phyloP scores from a whole-genome alignment of 2,797 vertebrate genomes.

The Malurus splendens region DNA sequence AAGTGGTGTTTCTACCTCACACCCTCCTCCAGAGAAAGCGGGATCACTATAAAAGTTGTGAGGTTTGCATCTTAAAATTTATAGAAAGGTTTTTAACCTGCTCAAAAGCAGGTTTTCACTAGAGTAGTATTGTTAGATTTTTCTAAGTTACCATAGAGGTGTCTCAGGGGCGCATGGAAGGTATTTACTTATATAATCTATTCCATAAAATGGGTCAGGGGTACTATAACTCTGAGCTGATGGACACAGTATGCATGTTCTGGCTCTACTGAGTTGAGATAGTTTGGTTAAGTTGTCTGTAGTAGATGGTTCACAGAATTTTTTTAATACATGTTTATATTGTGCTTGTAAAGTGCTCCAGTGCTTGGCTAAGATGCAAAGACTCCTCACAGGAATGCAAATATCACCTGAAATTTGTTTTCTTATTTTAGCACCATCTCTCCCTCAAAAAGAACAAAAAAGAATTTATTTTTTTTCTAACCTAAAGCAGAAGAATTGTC shows the following conservation, averaged over 20 bases:
- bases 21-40: not conserved
- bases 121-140: not conserved
- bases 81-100: not conserved
- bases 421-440: not conserved
- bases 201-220: not conserved
- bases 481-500: not conserved
- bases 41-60: not conserved
- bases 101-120: not conserved
- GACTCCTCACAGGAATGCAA: not conserved
- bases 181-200: not conserved
- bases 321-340: not conserved
- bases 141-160: not conserved
- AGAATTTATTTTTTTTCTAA: rapidly evolving
- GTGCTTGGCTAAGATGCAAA: not conserved
- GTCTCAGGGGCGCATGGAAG: not conserved
- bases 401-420: not conserved
- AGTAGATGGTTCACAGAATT: not conserved
- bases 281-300: not conserved
- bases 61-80: not conserved
- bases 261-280: not conserved
- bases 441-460: not conserved
- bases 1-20: not conserved
- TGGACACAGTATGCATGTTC: not conserved
- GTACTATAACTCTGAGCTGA: not conserved
- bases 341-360: not conserved